These are phyloP conservation scores for Eubucco bourcierii DNA, from an alignment of 2,113 vertebrate genomes.

Conservation along the genomic window DNA sequence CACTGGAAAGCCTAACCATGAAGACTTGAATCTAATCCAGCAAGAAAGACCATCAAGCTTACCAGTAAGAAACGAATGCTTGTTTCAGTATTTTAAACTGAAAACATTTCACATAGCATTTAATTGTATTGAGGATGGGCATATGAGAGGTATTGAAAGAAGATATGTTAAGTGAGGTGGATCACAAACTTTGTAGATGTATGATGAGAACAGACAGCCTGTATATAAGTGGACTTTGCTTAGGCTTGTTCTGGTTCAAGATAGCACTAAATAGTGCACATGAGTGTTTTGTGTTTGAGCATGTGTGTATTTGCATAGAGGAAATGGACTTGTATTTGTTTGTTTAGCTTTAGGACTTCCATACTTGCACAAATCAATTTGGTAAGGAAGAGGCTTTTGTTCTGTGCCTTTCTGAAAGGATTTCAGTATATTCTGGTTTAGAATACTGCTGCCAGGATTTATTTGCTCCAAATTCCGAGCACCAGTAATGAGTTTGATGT, in stretches of 20 bases:
- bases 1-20: slow-evolving; percentile 89
- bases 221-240: background rate
- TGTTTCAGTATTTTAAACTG: slow-evolving; percentile 4
- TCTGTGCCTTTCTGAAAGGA: background rate
- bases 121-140: background rate
- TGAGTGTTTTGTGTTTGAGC: background rate
- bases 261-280: background rate
- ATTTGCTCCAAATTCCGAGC: background rate
- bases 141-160: background rate
- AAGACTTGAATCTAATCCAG: slow-evolving; percentile 88
- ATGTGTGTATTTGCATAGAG: background rate
- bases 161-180: background rate
- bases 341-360: background rate
- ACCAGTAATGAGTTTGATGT: background rate
- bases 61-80: slow-evolving; percentile 85
- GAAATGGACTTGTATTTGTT: background rate
- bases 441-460: background rate
- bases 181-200: background rate
- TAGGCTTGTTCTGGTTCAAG: background rate
- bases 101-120: background rate
- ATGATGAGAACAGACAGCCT: background rate
- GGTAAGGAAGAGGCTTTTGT: background rate
- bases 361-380: background rate
- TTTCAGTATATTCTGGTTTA: slow-evolving; percentile 6
- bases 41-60: slow-evolving; percentile 95